A percentile compares a stretch with the other conserved stretches of the same genome.
phyloP scores from a whole-genome alignment of 2,888 invertebrate genomes.

The Tipula vernalis region DNA sequence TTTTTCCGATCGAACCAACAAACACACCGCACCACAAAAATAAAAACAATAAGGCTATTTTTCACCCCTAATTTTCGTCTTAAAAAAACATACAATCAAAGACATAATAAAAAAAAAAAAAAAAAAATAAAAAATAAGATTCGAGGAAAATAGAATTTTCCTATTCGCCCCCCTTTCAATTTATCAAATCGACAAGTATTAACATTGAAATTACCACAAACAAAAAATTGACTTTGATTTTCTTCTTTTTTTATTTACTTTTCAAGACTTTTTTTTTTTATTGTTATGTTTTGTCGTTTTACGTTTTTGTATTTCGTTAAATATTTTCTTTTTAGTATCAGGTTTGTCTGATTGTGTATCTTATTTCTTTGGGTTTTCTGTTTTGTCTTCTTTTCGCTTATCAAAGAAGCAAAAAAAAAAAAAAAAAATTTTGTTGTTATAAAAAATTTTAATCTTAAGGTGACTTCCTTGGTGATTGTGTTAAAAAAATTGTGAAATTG shows the following conservation, averaged over 20 bases:
- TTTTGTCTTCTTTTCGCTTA: not conserved
- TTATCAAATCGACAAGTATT: constrained; percentile 6
- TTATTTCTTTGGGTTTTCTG: not conserved
- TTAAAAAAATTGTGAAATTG: not conserved
- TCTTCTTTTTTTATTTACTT: not conserved
- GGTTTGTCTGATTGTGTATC: not conserved
- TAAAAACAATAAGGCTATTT: not conserved
- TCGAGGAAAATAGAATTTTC: not conserved
- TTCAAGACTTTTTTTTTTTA: not conserved
- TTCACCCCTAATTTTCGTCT: not conserved
- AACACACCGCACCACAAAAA: not conserved
- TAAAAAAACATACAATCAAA: not conserved
- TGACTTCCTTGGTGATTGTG: not conserved
- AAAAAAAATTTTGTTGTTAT: not conserved
- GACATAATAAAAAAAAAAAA: constrained; percentile 4
- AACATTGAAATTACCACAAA: not conserved
- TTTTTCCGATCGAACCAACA: not conserved
- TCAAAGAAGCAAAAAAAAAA: not conserved
- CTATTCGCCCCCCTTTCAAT: not conserved
- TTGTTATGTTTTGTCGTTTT: not conserved
- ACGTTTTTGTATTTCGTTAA: not conserved
- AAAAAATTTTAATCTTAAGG: not conserved
- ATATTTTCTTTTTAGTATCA: not conserved
- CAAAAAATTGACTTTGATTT: not conserved
- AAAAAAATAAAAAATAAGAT: not conserved